These are phyloP conservation scores for Dreissena polymorpha DNA, from an alignment of 1,140 invertebrate species.

Conservation along the genomic window DNA sequence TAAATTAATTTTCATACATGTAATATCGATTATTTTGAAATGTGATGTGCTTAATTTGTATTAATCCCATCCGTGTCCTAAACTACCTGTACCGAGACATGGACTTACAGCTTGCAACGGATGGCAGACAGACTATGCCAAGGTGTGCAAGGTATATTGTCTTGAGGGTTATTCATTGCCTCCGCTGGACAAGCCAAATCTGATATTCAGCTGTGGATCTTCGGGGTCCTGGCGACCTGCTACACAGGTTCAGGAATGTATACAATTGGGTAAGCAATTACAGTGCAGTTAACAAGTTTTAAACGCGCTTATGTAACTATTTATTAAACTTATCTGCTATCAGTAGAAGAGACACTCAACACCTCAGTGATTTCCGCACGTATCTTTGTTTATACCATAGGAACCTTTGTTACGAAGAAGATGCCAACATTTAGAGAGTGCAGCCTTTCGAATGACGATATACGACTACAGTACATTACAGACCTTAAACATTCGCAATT, in stretches of 20 bases:
- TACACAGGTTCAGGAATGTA: background rate
- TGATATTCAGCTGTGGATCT: background rate
- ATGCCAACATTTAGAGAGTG: background rate
- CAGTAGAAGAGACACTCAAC: background rate
- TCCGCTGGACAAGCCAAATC: background rate
- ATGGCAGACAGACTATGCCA: constrained; percentile 5
- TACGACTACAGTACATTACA: background rate
- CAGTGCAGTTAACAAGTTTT: background rate
- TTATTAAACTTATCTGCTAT: background rate
- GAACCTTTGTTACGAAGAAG: background rate
- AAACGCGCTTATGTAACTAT: background rate
- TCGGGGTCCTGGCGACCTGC: background rate
- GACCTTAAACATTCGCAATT: background rate
- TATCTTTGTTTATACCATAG: background rate
- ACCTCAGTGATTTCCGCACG: too few relatives aligned
- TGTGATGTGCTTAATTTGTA: background rate
- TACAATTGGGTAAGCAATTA: background rate
- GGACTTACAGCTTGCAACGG: constrained; percentile 4
- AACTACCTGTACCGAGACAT: background rate
- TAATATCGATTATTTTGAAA: background rate
- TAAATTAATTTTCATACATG: background rate
- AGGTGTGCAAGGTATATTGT: constrained; percentile 6
- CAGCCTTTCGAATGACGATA: background rate
- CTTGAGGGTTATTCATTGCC: background rate
- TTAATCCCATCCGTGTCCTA: background rate